phyloP scores from a whole-genome alignment of 2,888 invertebrate species.

The Venusia cambrica region DNA sequence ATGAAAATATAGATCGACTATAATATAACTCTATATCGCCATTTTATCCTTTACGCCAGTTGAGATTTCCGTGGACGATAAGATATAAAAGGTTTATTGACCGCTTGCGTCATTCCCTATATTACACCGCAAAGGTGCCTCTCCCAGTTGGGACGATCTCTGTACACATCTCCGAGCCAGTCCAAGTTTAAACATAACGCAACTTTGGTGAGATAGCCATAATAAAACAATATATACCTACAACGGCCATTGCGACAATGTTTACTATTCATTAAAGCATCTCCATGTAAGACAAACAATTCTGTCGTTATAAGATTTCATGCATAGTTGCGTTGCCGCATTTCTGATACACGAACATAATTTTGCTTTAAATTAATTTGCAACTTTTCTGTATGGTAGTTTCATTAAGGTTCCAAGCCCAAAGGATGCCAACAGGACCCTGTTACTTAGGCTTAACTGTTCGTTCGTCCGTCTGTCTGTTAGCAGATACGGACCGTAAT shows the following conservation, averaged over 20 bases:
- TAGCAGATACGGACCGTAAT: too few relatives aligned
- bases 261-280: conserved; percentile 77
- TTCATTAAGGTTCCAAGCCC: too few relatives aligned
- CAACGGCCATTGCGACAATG: conserved; percentile 52
- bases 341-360: conserved; percentile 45
- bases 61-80: too few relatives aligned
- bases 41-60: too few relatives aligned
- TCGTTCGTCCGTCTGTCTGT: too few relatives aligned
- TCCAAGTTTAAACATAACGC: conserved; percentile 23
- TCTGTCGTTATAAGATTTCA: conserved; percentile 66
- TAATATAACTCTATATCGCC: too few relatives aligned
- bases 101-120: too few relatives aligned
- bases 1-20: too few relatives aligned
- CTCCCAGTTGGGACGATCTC: conserved; percentile 14
- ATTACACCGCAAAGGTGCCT: not conserved
- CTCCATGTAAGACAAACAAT: conserved; percentile 67
- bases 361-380: conserved; percentile 49
- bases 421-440: too few relatives aligned
- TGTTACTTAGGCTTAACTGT: too few relatives aligned
- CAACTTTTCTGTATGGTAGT: conserved; percentile 34
- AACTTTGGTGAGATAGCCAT: conserved; percentile 34
- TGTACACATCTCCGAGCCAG: conserved; percentile 20
- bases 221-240: conserved; percentile 58
- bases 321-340: conserved; percentile 51
- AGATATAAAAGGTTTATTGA: too few relatives aligned